Conservation (phyloP, 1,140 invertebrate genomes). For the Ostrea denselamellosa region DNA sequence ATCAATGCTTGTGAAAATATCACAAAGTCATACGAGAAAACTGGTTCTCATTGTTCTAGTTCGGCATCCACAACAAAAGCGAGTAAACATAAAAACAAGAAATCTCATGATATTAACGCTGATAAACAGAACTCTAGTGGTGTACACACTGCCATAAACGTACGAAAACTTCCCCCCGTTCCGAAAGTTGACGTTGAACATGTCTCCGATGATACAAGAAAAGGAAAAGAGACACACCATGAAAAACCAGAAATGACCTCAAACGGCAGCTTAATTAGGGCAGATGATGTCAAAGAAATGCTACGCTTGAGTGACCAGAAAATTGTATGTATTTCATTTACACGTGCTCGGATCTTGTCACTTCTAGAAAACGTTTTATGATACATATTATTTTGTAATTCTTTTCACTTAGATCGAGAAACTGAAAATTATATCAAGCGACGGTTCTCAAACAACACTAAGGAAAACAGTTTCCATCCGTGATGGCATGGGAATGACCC, state of each 20-base stretch:
- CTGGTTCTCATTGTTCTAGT: neutral
- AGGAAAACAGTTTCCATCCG: slow-evolving; percentile 1
- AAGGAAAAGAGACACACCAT: neutral
- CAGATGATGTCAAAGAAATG: neutral
- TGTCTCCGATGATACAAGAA: neutral
- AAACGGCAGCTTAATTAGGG: neutral
- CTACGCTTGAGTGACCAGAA: neutral
- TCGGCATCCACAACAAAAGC: neutral
- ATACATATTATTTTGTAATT: neutral
- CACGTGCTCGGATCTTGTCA: neutral
- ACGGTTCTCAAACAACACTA: neutral
- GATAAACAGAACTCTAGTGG: neutral
- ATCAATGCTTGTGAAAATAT: slow-evolving; percentile 54
- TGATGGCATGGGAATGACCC: neutral
- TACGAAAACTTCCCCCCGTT: slow-evolving; percentile 35
- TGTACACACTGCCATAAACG: neutral
- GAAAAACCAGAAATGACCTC: slow-evolving; percentile 21
- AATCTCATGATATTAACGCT: neutral
- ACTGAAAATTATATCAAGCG: neutral
- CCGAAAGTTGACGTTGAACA: neutral
- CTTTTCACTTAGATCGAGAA: neutral
- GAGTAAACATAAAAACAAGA: slow-evolving; percentile 19
- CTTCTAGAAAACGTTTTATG: neutral
- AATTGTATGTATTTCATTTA: slow-evolving; percentile 16
- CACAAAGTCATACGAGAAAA: slow-evolving; percentile 46